Percentiles rank a stretch among this genome's conserved stretches.
Conservation (phyloP, 2,113 vertebrate genomes). For the Cichladusa arquata region DNA sequence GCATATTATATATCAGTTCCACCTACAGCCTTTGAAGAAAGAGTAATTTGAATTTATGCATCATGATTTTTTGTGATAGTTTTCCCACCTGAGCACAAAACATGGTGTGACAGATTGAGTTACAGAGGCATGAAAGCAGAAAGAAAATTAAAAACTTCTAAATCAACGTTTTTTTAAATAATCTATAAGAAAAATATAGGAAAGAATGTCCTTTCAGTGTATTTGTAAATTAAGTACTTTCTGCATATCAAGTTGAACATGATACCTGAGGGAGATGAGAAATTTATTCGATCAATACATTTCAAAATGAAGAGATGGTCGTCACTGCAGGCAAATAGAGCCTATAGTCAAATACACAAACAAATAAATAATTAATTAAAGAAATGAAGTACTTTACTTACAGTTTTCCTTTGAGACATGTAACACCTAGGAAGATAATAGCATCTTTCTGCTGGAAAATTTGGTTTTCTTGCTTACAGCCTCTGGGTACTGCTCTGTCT, state of each 20-base stretch:
- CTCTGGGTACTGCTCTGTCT: not conserved
- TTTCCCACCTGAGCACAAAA: slow-evolving; percentile 4
- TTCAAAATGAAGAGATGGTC: not conserved
- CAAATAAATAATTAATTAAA: not conserved
- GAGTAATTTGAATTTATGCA: not conserved
- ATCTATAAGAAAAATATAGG: not conserved
- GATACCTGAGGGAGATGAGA: not conserved
- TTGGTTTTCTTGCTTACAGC: not conserved
- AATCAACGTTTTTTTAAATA: not conserved
- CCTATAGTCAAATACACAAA: not conserved
- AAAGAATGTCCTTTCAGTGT: not conserved
- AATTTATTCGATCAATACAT: not conserved
- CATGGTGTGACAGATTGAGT: slow-evolving; percentile 13
- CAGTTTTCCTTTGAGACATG: not conserved
- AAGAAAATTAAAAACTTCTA: not conserved
- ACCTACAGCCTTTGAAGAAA: slow-evolving; percentile 12
- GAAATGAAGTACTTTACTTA: not conserved
- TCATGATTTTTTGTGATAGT: not conserved
- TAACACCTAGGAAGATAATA: not conserved
- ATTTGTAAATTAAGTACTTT: not conserved
- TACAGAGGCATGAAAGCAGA: not conserved
- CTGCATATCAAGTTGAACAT: not conserved
- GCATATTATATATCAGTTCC: not conserved
- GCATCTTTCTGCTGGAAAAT: not conserved
- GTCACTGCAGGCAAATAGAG: not conserved